These are phyloP conservation scores for Cephus runcator DNA, from an alignment of 2,888 invertebrate species.

Conservation along the genomic window DNA sequence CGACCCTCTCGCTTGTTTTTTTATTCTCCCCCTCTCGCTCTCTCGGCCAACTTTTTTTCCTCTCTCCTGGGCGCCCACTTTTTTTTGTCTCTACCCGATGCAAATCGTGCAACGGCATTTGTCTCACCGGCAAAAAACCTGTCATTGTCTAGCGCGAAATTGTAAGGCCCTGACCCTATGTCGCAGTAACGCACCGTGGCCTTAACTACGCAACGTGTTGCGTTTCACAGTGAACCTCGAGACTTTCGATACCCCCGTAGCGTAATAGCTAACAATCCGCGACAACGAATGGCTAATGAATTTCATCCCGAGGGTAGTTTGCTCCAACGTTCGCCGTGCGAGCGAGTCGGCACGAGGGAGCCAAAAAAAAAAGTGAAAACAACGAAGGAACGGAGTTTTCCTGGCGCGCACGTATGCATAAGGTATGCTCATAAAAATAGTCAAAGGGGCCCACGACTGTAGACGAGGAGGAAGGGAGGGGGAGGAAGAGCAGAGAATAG, in stretches of 20 bases:
- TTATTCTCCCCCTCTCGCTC: constrained; percentile 27
- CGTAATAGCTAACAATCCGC: too few relatives aligned
- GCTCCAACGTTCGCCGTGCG: too few relatives aligned
- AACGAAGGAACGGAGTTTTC: neutral
- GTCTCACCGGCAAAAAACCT: constrained; percentile 44
- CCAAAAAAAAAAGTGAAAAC: constrained; percentile 11
- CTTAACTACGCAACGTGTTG: too few relatives aligned
- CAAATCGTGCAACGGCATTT: constrained; percentile 54
- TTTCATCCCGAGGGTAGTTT: constrained; percentile 22
- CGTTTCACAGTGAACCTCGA: neutral
- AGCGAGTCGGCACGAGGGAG: neutral
- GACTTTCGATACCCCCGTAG: neutral
- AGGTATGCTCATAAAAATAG: too few relatives aligned
- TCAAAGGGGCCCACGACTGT: too few relatives aligned
- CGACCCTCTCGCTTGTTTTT: constrained; percentile 24
- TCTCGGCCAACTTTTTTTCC: constrained; percentile 17
- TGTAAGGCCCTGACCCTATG: neutral
- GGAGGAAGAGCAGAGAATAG: too few relatives aligned
- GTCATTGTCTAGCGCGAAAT: constrained; percentile 32
- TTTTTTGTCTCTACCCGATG: constrained; percentile 34
- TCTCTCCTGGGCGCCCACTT: constrained; percentile 21
- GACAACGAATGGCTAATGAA: constrained; percentile 43
- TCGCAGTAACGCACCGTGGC: too few relatives aligned
- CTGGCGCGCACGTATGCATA: neutral
- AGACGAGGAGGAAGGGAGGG: too few relatives aligned